Evolutionary conservation across 2,113 vertebrate species (phyloP), one percentile per base, ranked within the genome.

Genomic region (Rissa tridactyla): DNA sequence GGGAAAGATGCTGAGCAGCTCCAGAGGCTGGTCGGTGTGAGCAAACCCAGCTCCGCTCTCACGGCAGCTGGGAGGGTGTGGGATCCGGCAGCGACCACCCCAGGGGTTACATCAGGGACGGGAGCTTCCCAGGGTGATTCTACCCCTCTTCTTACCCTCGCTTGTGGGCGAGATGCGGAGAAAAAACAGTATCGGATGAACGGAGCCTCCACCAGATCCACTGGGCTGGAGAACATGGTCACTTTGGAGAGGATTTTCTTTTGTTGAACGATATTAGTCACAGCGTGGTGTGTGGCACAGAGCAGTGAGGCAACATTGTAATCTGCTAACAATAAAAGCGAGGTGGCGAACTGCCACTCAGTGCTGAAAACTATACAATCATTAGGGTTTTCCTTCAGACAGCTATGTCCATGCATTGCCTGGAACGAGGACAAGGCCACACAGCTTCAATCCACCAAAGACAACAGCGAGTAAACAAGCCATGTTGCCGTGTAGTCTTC

Each of bases 391-490:
- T 95, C 94, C 97, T 95, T 29, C 92, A 93, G 93, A 70, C 94
- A 62, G 90, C 94, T 34, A 0, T 15, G 72, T 21, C 95, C 95
- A 15, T 94, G 96, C 91, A 0, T 87, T 96, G 65, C 96, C 94
- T 97, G 97, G 96, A 95, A 89, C 52, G 2, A 30, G 54, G 94
- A 96, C 94, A 94, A 95, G 97, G 97, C 96, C 95, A 96, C 97
- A 97, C 97, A 97, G 93, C 93, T 97, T 96, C 96, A 95, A 84
- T 52, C 82, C 87, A 75, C 81, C 32, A 3, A 94, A 94, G 87
- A 58, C 95, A 90, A 17, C 85, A 75, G 89, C 3, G 4, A 75
- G 82, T 96, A 93, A 97, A 97, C 93, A 96, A 81, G 93, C 47
- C 36, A 2, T 22, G 70, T 66, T 91, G 90, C 95, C 94, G 87